Evolutionary conservation across 2,113 vertebrate genomes (phyloP), one percentile per base, ranked within the genome.

Genomic region (Eolophus roseicapilla): DNA sequence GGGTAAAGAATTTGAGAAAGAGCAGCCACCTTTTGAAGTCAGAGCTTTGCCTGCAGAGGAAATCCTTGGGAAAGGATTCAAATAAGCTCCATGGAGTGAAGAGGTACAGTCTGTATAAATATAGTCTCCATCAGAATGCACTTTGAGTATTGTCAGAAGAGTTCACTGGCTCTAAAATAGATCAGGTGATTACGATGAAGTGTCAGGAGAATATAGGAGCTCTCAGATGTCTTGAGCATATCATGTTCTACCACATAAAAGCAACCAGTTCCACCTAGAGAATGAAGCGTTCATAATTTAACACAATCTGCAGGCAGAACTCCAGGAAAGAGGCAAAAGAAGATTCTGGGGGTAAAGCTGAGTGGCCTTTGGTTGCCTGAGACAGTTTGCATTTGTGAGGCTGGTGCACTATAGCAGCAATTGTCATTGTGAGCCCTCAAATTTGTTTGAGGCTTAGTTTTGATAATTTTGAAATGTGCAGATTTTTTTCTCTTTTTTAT

Each of bases 41-140:
- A 77, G 60, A 77, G 90, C 43, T 93, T 81, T 94, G 82, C 79
- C 88, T 90, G 55, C 50, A 55, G 76, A 83, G 79, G 50, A 92
- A 92, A 92, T 95, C 94, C 82, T 91, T 47, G 46, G 67, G 37
- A 95, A 92, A 55, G 55, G 85, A 83, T 93, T 90, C 0, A 0
- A 44, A 39, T 81, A 86, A 92, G 79, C 43, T 90, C 64, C 4
- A 0, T 80, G 64, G 59, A 74, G 57, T 20, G 60, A 86, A 93
- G 76, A 59, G 53, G 16, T 69, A 29, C 41, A 14, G 79, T 67
- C n/a, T 1, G 0, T 65, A 63, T 67, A 85, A 70, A 77, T 49
- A 73, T 2, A 91, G 73, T 25, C 50, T 70, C 60, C 75, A 81
- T 83, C 82, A 88, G 92, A 93, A 90, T 78, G 64, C 60, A 68